These are phyloP conservation scores for Sminthurides bifidus DNA, from an alignment of 1,140 invertebrate genomes.

Conservation along the genomic window DNA sequence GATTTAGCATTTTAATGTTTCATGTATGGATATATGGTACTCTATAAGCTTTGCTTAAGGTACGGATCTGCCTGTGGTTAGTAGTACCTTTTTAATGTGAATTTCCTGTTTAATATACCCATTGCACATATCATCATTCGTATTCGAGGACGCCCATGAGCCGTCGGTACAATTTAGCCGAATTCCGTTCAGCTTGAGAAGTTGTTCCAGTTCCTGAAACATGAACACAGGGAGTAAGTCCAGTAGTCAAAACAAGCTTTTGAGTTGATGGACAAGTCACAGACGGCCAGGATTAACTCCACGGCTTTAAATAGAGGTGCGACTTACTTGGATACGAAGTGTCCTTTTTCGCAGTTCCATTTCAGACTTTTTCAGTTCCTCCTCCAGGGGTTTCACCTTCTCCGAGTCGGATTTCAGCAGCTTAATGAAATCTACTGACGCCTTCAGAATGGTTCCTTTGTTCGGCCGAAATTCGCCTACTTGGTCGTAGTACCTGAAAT, in stretches of 20 bases:
- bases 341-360: slow-evolving; percentile 67
- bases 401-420: slow-evolving; percentile 74
- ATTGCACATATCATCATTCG: background rate
- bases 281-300: too few species aligned
- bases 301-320: background rate
- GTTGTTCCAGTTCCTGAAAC: slow-evolving; percentile 13
- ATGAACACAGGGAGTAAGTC: background rate
- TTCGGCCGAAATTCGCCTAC: slow-evolving; percentile 77
- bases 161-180: slow-evolving; percentile 4
- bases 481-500: slow-evolving; percentile 54
- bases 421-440: slow-evolving; percentile 92
- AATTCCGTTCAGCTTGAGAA: slow-evolving; percentile 2
- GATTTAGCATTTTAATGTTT: background rate
- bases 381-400: slow-evolving; percentile 62
- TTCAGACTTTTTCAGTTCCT: slow-evolving; percentile 65
- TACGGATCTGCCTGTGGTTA: background rate
- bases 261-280: background rate
- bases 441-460: slow-evolving; percentile 95
- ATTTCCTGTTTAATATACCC: slow-evolving; percentile 2
- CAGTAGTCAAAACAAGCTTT: background rate
- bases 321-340: slow-evolving; percentile 61
- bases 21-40: background rate
- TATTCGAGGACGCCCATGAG: slow-evolving; percentile 6
- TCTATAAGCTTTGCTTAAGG: background rate
- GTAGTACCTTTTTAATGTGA: slow-evolving; percentile 11